Evolutionary conservation across 2,113 vertebrate genomes (phyloP), one percentile per base, ranked within the genome.

Genomic region (Martes martes): DNA sequence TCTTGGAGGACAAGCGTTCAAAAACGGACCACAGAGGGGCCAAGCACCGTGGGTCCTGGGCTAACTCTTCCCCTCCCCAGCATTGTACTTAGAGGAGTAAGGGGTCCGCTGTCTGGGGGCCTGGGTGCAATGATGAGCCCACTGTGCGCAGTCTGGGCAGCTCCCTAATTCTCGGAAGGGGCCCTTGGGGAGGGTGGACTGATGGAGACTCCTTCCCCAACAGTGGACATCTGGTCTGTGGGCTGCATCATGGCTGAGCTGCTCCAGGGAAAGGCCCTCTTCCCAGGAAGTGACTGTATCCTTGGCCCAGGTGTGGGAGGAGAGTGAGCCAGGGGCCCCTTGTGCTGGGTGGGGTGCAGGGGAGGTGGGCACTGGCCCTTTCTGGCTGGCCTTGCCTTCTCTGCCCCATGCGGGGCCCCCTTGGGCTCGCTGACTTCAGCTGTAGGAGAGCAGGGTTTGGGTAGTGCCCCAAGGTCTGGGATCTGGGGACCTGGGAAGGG

Each of bases 241-340:
- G 99, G 99, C 71, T 99, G 99, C 98, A 99, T 99, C 98, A 99
- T 99, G 99, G 99, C 99, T 76, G 99, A 99, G 96, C 98, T 99
- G 69, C 97, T 99, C 97, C 99, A 99, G 97, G 99, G 99, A 74
- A 99, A 99, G 98, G 99, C 99, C 89, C 99, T 99, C 39, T 99
- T 99, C 97, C 99, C 99, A 5, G 99, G 99, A 96, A 99, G 98
- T 24, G 99, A 99, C 98, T 99, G 99, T 99, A 99, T 99, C 99
- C 99, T 99, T 99, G 81, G 59, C 8, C 45, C 47, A 21, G 50
- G 47, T 11, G 13, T 65, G 45, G 88, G 24, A 90, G 69, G 7
- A n/a, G 63, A 23, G 42, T 52, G n/a, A 65, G 39, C n/a, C 11
- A 24, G 55, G 57, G 39, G 6, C 50, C 63, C 16, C 19, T 36